Base-by-base conservation (phyloP, 2,797 vertebrate species). In the Protosalanx chinensis region DNA sequence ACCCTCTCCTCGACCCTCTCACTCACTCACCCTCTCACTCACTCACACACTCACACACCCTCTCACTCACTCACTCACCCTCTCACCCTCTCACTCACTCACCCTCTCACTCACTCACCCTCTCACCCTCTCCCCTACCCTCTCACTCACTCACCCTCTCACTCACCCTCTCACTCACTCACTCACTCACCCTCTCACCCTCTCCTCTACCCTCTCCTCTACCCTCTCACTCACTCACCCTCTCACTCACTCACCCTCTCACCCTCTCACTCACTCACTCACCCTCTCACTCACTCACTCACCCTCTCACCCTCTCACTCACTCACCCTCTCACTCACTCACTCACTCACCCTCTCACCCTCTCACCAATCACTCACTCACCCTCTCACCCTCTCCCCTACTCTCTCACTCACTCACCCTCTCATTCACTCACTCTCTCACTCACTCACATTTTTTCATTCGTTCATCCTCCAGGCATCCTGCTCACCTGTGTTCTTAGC, bases 401-500 rank as follows among this genome's bases (percentile, higher is more conserved):
- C 23, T 27, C 23, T 1, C 23, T 27, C 23, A 27, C 23, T 58
- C 56, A 6, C 18, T 20, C 56, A 3, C 56, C 20, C 56, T 1
- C 6, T 20, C 56, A 4, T 1, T 20, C 53, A 20, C 58, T 29
- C 58, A 20, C 46, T 59, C 18, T 3, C 20, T 27, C 57, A 29
- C 58, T 60, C 58, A 27, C 8, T 65, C 33, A 12, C 18, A 56
- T 56, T 16, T n/a, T 6, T n/a, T n/a, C 51, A 56, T 16, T 18
- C 49, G 10, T 8, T 3, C 33, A 37, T 20, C 35, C 33, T 65
- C 49, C 41, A 67, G 12, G 12, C 64, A 29, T 20, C n/a, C 32
- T 6, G 6, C 71, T 72, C 51, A 86, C 84, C 84, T 77, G 84
- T 83, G 69, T 82, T 83, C 72, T 84, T 84, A 13, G 84, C 82